Conservation (phyloP, 2,888 invertebrate species). For the Drosophila siamana region DNA sequence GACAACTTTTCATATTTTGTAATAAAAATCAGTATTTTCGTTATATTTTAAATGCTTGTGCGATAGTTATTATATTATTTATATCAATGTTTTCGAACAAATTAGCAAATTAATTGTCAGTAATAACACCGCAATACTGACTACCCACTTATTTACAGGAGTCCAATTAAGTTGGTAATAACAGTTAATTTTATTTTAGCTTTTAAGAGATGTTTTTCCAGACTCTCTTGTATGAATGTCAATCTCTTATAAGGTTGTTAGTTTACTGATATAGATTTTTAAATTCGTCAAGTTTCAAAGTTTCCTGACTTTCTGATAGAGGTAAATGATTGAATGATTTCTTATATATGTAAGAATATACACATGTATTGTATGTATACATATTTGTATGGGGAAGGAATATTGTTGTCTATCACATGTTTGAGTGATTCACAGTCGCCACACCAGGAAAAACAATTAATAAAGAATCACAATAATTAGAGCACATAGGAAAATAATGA, state of each 20-base stretch:
- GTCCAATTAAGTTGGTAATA: too few species aligned
- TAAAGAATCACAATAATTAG: constrained; percentile 73
- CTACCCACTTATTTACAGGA: too few species aligned
- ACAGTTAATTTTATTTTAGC: neutral
- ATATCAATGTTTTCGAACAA: too few species aligned
- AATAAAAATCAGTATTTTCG: too few species aligned
- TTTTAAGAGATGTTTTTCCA: neutral
- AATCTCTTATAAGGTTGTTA: neutral
- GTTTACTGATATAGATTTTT: neutral
- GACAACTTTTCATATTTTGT: too few species aligned
- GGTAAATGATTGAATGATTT: neutral
- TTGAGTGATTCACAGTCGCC: constrained; percentile 43
- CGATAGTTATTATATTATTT: too few species aligned
- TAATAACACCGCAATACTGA: too few species aligned
- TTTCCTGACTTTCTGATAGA: neutral
- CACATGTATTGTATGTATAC: neutral
- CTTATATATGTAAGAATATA: neutral
- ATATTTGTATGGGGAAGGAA: neutral
- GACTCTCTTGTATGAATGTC: neutral
- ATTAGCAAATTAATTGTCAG: too few species aligned
- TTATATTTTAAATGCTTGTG: too few species aligned
- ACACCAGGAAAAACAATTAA: constrained; percentile 60
- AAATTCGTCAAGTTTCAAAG: neutral
- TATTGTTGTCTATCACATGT: constrained; percentile 64
- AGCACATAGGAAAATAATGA: constrained; percentile 35